Conservation (phyloP, 2,888 invertebrate species). For the Thecophora atra region DNA sequence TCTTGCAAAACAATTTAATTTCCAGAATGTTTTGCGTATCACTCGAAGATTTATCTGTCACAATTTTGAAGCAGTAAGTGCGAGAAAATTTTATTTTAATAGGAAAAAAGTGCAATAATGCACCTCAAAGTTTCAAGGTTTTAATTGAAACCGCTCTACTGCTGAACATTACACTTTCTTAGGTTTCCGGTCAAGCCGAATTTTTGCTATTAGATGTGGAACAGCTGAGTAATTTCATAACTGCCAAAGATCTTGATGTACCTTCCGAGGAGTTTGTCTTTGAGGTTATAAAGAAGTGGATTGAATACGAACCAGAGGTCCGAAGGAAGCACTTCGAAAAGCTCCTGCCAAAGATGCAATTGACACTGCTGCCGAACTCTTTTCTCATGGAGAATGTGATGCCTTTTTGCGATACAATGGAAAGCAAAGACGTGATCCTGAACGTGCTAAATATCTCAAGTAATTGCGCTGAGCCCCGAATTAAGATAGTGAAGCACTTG, state of each 20-base stretch:
- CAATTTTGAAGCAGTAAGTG: not conserved
- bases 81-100: too few species aligned
- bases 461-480: too few species aligned
- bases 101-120: too few species aligned
- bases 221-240: not conserved
- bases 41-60: not conserved
- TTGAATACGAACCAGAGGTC: not conserved
- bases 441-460: not conserved
- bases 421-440: not conserved
- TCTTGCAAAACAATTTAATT: not conserved
- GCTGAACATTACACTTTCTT: not conserved
- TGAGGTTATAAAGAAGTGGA: not conserved
- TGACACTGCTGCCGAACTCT: not conserved
- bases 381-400: not conserved
- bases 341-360: not conserved
- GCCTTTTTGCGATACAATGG: not conserved
- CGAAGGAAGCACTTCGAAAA: not conserved
- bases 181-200: not conserved
- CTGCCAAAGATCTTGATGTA: not conserved
- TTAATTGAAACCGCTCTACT: too few species aligned
- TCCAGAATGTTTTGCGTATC: not conserved
- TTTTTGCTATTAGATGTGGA: not conserved
- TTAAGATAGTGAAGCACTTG: too few species aligned
- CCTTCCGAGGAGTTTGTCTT: constrained; percentile 9
- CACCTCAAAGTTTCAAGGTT: too few species aligned